Base-by-base conservation (phyloP, 1,140 invertebrate species). In the Zaprionus lachaisei region DNA sequence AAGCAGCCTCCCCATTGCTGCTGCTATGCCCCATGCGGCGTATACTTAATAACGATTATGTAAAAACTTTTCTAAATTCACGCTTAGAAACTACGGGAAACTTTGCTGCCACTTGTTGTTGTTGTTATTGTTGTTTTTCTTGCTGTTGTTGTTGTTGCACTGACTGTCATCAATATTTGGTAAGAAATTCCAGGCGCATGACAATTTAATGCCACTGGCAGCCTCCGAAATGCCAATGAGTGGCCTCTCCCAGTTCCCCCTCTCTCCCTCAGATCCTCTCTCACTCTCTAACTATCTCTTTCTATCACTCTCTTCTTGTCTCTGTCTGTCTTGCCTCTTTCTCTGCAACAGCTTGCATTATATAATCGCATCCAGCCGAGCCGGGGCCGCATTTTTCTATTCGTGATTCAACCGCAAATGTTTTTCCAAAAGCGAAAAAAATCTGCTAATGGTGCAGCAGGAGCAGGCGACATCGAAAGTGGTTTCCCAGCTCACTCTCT, bases 91-190 rank as follows among this genome's bases (percentile, higher is more conserved):
- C 58, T 54, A 55, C 51, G 66, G 15, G 44, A 70, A 69, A 14
- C 64, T 7, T 72, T 34, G 26, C 28, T 54, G 20, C 5, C 7
- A 7, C 2, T 44, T 17, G n/a, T 44, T 24, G 38, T 20, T 65
- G 55, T 26, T 24, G 60, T 14, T 11, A 37, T 22, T 24, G 56
- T 22, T 24, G 7, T 37, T 20, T 9, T 5, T 58, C 26, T 9
- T 15, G 31, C 24, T 37, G 62, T 37, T 55, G 41, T 20, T 20
- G 20, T 20, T 20, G 1, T 20, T 20, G 63, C 72, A 44, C 22
- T 66, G 65, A 83, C 74, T 89, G 80, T 80, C 80, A 83, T 81
- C 74, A 80, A 89, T 89, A 87, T 89, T 87, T 87, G 83, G 83
- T 78, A 89, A 87, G 81, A 86, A 89, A 87, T 87, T 75, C 84